Base-by-base conservation (phyloP, 2,888 invertebrate species). In the Ormia ochracea region DNA sequence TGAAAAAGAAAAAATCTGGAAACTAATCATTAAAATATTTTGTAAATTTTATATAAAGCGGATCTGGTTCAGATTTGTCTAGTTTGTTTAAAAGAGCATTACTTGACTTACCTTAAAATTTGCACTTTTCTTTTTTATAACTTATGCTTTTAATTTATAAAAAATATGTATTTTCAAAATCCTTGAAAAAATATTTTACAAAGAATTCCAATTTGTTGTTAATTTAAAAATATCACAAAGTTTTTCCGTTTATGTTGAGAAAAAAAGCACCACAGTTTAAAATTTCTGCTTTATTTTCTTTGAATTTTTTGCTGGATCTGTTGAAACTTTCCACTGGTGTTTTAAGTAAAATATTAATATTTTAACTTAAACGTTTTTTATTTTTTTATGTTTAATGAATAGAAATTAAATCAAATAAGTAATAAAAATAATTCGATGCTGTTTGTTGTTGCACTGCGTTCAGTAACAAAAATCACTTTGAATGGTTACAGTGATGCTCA, bases 381-480 rank as follows among this genome's bases (percentile, higher is more conserved):
- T 23, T 23, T 61, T 52, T 19, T 52, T n/a, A n/a, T n/a, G n/a
- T n/a, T 45, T 76, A 33, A 48, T 48, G 36, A 61, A 61, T 54
- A 19, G 4, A 54, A 61, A 68, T 54, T 19, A 65, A 48, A 69
- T 75, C 52, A 72, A 68, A 61, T 21, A 41, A 65, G 58, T 68
- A 43, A 36, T 33, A 41, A 33, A 59, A 80, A 52, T 52, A 72
- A 45, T 77, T 65, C 73, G 78, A 59, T 56, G 77, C 52, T 74
- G 68, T n/a, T 63, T 58, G 45, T 61, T 80, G 76, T 76, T 83
- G 82, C 82, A 81, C 83, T 81, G 83, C 85, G 84, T 84, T 84
- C 85, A 85, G 83, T 85, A 85, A 83, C 84, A 84, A 86, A 86
- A 88, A 85, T 85, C 87, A 87, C 87, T 88, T 87, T 88, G 88